Conservation (phyloP, 2,888 invertebrate genomes). For the Rhimphoctona megacephalus region DNA sequence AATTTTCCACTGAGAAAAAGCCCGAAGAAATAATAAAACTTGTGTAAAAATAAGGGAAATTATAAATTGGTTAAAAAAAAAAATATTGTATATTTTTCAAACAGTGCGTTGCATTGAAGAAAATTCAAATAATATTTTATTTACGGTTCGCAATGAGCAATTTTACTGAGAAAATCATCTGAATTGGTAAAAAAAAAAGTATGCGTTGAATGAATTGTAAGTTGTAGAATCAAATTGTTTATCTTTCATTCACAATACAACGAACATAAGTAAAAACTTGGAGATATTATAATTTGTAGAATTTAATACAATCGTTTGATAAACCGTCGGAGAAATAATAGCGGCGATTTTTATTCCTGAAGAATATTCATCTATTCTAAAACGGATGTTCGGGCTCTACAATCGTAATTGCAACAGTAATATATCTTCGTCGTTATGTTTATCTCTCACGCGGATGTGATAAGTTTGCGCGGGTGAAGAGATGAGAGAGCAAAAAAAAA, state of each 20-base stretch:
- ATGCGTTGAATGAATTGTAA: not conserved
- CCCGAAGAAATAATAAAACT: too few species aligned
- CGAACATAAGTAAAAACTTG: not conserved
- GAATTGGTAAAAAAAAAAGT: not conserved
- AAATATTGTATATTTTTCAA: too few species aligned
- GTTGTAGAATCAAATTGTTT: not conserved
- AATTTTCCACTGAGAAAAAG: too few species aligned
- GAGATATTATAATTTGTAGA: not conserved
- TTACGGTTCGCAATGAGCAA: too few species aligned
- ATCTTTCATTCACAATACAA: not conserved
- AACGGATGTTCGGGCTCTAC: conserved; percentile 53
- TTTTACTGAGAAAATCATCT: not conserved
- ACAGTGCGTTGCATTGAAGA: too few species aligned
- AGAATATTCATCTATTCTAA: conserved; percentile 9
- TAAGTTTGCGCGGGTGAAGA: conserved; percentile 63
- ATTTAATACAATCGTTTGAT: not conserved
- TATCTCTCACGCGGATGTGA: conserved; percentile 67
- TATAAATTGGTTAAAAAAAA: too few species aligned
- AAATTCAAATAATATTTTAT: too few species aligned
- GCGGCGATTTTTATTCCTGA: conserved; percentile 14
- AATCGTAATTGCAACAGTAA: conserved; percentile 54
- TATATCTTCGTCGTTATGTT: conserved; percentile 59
- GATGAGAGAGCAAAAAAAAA: conserved; percentile 34
- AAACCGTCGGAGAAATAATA: not conserved
- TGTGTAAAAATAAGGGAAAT: too few species aligned